These are phyloP conservation scores for Myripristis jacobus DNA, from an alignment of 2,797 vertebrate species.

Conservation along the genomic window DNA sequence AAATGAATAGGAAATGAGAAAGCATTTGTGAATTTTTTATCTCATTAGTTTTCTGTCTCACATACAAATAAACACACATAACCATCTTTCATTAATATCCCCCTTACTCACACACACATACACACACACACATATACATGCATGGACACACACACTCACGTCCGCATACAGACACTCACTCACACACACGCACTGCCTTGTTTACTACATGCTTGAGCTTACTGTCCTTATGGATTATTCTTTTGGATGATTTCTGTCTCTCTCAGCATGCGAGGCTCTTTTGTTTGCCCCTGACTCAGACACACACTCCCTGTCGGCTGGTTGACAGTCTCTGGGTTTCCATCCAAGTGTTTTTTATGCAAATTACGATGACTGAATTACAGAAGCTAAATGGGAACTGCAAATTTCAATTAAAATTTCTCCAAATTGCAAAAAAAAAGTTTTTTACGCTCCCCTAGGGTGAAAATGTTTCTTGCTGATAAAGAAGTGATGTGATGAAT, in stretches of 20 bases:
- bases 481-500: background rate
- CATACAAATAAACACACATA: too few species aligned
- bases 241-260: constrained; percentile 18
- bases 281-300: constrained; percentile 33
- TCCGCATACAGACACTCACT: constrained; percentile 11
- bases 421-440: background rate
- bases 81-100: background rate
- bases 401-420: background rate
- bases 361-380: constrained; percentile 32
- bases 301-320: constrained; percentile 28
- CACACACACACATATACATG: background rate
- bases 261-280: constrained; percentile 16
- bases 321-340: constrained; percentile 17
- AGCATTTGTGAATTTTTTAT: too few species aligned
- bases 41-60: too few species aligned
- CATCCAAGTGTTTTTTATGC: constrained; percentile 30
- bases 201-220: constrained; percentile 22
- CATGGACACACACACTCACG: constrained; percentile 20
- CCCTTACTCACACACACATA: background rate
- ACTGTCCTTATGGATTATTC: constrained; percentile 42
- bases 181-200: constrained; percentile 23
- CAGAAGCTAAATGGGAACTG: constrained; percentile 16
- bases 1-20: too few species aligned
- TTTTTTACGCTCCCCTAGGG: background rate
- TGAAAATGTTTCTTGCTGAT: background rate